Conservation (phyloP, 1,140 invertebrate species). For the Dermatophagoides farinae region DNA sequence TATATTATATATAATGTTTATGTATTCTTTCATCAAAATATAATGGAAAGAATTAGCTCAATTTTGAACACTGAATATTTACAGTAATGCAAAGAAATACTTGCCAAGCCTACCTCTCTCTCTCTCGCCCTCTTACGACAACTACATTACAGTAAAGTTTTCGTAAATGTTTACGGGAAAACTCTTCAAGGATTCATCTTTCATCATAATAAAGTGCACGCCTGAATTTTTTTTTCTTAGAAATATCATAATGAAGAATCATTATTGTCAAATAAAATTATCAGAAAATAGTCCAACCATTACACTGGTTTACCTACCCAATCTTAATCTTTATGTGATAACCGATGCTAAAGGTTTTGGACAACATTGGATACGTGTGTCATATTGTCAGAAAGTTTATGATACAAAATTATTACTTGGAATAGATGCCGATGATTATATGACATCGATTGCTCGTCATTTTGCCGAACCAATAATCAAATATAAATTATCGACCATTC, state of each 20-base stretch:
- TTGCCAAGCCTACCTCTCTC: too few relatives aligned
- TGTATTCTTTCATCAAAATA: too few relatives aligned
- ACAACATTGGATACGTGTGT: background rate
- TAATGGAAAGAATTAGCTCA: background rate
- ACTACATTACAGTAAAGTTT: too few relatives aligned
- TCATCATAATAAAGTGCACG: too few relatives aligned
- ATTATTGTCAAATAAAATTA: too few relatives aligned
- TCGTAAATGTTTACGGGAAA: too few relatives aligned
- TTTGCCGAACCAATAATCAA: background rate
- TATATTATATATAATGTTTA: too few relatives aligned
- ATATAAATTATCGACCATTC: background rate
- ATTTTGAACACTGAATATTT: background rate
- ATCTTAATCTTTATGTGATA: background rate
- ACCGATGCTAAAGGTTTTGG: constrained; percentile 8
- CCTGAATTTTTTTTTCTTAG: too few relatives aligned
- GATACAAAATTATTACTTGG: background rate
- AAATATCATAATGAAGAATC: too few relatives aligned
- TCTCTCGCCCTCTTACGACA: too few relatives aligned
- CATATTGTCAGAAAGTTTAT: constrained; percentile 2
- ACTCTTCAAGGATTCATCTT: too few relatives aligned
- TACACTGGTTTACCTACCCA: background rate
- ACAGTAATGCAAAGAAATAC: background rate
- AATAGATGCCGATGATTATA: background rate
- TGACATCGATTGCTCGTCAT: constrained; percentile 5
- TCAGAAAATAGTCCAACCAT: background rate